Conservation (phyloP, 30 jellyfish, hydroid and myxozoan genomes). For the Pelagia noctiluca region DNA sequence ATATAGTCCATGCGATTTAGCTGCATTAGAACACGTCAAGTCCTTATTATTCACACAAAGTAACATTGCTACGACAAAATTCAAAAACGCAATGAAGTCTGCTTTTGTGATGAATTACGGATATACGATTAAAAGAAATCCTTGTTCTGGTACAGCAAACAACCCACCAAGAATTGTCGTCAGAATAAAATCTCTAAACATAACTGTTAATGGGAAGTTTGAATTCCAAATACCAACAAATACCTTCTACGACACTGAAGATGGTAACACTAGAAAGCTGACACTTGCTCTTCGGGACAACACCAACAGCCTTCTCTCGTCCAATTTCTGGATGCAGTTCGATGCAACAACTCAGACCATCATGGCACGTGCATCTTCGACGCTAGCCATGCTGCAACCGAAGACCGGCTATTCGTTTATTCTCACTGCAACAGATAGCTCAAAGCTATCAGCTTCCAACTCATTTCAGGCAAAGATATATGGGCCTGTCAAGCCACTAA, state of each 20-base stretch:
- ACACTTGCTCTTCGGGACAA: slow-evolving; percentile 26
- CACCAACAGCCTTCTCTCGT: slow-evolving; percentile 22
- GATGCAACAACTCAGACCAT: slow-evolving; percentile 61
- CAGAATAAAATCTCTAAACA: slow-evolving; percentile 24
- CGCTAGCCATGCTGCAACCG: slow-evolving; percentile 34
- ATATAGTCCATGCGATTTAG: slow-evolving; percentile 87
- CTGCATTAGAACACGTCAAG: slow-evolving; percentile 35
- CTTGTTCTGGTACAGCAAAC: slow-evolving; percentile 58
- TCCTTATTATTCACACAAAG: slow-evolving; percentile 20
- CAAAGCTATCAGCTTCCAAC: slow-evolving; percentile 77
- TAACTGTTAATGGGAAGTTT: slow-evolving; percentile 57
- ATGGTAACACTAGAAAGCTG: slow-evolving; percentile 87
- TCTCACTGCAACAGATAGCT: slow-evolving; percentile 79
- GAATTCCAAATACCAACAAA: slow-evolving; percentile 73
- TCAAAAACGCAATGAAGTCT: slow-evolving; percentile 52
- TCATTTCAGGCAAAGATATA: slow-evolving; percentile 35
- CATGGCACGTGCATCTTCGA: slow-evolving; percentile 53
- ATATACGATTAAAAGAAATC: slow-evolving; percentile 11
- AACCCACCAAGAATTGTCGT: slow-evolving; percentile 62
- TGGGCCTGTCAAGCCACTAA: slow-evolving; percentile 63
- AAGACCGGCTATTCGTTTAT: slow-evolving; percentile 32
- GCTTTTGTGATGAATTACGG: slow-evolving; percentile 55
- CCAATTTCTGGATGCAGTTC: slow-evolving; percentile 68
- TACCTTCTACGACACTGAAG: slow-evolving; percentile 84
- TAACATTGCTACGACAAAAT: slow-evolving; percentile 27